phyloP scores from a whole-genome alignment of 2,797 vertebrate species.

The Liasis olivaceus region DNA sequence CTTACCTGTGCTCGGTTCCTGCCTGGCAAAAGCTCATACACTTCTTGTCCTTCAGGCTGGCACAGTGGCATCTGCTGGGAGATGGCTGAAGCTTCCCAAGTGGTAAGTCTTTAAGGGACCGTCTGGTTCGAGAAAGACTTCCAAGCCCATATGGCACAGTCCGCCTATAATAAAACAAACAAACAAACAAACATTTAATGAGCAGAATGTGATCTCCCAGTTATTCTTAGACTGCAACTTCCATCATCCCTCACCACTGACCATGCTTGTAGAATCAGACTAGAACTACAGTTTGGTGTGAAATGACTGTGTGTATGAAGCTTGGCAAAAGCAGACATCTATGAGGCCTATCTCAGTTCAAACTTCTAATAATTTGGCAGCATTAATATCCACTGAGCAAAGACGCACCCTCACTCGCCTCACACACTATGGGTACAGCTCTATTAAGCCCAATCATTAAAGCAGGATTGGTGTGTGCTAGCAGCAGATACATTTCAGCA shows the following conservation, averaged over 20 bases:
- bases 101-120: constrained; percentile 75
- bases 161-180: constrained; percentile 74
- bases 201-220: background rate
- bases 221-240: background rate
- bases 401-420: background rate
- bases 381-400: background rate
- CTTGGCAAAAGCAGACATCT: background rate
- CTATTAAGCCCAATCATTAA: background rate
- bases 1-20: constrained; percentile 73
- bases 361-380: background rate
- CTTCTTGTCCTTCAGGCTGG: constrained; percentile 77
- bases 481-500: background rate
- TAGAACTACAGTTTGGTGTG: background rate
- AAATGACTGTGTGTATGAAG: background rate
- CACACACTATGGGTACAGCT: background rate
- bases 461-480: background rate
- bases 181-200: background rate
- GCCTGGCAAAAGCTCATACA: constrained; percentile 85
- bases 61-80: constrained; percentile 83
- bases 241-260: background rate
- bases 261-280: background rate
- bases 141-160: constrained; percentile 93
- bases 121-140: constrained; percentile 82
- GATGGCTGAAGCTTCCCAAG: constrained; percentile 32
- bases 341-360: background rate